phyloP scores from a whole-genome alignment of 2,113 vertebrate genomes.

The Dromas ardeola region DNA sequence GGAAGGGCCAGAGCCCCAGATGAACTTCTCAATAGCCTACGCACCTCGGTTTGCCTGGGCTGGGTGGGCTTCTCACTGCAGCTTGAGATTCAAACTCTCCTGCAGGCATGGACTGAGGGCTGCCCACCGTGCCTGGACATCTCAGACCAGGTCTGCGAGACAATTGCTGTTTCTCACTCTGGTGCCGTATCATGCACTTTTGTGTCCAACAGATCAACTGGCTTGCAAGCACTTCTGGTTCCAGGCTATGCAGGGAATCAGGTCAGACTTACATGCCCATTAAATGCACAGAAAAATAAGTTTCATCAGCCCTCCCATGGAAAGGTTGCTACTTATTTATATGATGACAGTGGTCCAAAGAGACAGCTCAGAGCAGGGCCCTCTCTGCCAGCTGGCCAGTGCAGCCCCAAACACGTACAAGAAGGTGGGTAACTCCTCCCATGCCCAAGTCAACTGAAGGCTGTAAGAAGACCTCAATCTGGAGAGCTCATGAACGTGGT shows the following conservation, averaged over 20 bases:
- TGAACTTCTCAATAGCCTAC: not conserved
- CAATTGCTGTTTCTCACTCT: not conserved
- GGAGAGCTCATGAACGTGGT: rapidly evolving
- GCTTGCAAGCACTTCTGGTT: not conserved
- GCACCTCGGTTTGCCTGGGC: not conserved
- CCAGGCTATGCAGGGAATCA: not conserved
- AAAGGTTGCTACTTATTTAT: not conserved
- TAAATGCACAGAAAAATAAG: not conserved
- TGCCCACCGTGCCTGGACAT: not conserved
- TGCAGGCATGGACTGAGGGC: not conserved
- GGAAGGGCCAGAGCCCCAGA: not conserved
- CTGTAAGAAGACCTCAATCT: not conserved
- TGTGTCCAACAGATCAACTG: not conserved
- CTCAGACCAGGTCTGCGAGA: not conserved
- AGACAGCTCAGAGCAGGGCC: not conserved
- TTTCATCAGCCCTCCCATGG: not conserved
- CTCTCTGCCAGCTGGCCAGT: not conserved
- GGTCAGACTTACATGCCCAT: not conserved
- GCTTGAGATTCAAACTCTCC: not conserved
- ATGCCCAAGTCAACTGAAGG: not conserved
- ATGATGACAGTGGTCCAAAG: not conserved
- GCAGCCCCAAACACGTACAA: not conserved
- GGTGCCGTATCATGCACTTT: rapidly evolving
- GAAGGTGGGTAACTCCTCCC: not conserved
- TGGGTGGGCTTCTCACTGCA: not conserved